phyloP scores from a whole-genome alignment of 2,797 vertebrate genomes.

The Chloroceryle amazona region DNA sequence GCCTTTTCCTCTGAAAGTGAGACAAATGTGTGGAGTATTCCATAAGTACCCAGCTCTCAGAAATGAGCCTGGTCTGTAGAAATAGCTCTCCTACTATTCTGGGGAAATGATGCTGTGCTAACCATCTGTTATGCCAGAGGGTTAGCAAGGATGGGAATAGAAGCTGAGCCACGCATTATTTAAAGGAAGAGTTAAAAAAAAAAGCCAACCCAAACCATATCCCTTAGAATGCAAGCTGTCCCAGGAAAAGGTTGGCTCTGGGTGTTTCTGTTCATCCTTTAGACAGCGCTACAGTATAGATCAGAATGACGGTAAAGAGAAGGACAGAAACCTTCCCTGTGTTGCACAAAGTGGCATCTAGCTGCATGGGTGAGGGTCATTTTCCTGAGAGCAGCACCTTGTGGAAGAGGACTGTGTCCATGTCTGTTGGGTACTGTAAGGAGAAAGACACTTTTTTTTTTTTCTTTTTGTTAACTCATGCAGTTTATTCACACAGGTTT shows the following conservation, averaged over 20 bases:
- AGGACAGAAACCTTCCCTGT: background rate
- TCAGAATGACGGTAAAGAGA: background rate
- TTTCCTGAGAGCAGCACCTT: no score
- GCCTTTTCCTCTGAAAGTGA: background rate
- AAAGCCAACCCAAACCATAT: background rate
- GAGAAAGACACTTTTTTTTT: background rate
- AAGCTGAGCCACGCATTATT: background rate
- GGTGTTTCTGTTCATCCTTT: background rate
- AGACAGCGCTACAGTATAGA: background rate
- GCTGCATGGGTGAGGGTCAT: fast-evolving
- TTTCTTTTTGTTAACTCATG: background rate
- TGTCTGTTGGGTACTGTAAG: fast-evolving
- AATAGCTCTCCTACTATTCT: background rate
- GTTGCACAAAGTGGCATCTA: background rate
- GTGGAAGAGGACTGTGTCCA: background rate
- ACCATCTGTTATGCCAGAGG: background rate
- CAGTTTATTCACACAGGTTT: background rate
- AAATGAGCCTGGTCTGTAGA: background rate
- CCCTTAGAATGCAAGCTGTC: background rate
- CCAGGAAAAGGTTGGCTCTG: background rate
- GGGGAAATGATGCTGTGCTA: background rate
- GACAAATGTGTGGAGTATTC: background rate
- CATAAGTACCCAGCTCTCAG: background rate
- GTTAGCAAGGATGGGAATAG: background rate
- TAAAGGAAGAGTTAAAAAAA: background rate